A percentile compares a stretch with the other conserved stretches of the same genome.
Conservation (phyloP, 2,113 vertebrate species). For the Castor canadensis region DNA sequence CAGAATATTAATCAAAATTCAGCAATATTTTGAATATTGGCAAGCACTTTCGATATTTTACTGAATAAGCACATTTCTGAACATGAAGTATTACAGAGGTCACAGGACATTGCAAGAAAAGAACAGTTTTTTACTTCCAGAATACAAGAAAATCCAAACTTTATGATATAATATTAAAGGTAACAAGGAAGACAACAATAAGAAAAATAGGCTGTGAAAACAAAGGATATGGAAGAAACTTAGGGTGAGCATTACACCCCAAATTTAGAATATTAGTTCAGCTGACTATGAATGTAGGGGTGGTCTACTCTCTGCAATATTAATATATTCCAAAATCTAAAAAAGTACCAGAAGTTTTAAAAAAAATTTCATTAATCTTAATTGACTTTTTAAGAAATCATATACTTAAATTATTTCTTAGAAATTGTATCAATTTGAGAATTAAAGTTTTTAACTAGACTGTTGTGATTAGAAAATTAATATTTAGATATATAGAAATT, state of each 20-base stretch:
- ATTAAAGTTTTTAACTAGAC: background rate
- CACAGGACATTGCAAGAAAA: background rate
- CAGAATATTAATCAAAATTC: background rate
- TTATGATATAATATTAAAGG: background rate
- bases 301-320: no score
- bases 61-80: background rate
- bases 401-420: background rate
- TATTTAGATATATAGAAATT: background rate
- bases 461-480: background rate
- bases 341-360: no score
- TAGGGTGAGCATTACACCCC: background rate
- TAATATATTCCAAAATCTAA: no score
- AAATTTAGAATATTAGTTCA: background rate
- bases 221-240: background rate
- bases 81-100: background rate
- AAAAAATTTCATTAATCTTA: background rate
- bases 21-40: background rate
- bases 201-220: background rate
- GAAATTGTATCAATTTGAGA: background rate
- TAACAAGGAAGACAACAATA: background rate
- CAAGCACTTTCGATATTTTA: background rate
- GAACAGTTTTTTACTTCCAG: rapidly evolving
- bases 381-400: background rate
- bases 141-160: background rate
- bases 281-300: no score